Percentiles rank a stretch among this genome's conserved stretches.
Conservation (phyloP, 1,140 invertebrate genomes). For the Meloidogyne floridensis region DNA sequence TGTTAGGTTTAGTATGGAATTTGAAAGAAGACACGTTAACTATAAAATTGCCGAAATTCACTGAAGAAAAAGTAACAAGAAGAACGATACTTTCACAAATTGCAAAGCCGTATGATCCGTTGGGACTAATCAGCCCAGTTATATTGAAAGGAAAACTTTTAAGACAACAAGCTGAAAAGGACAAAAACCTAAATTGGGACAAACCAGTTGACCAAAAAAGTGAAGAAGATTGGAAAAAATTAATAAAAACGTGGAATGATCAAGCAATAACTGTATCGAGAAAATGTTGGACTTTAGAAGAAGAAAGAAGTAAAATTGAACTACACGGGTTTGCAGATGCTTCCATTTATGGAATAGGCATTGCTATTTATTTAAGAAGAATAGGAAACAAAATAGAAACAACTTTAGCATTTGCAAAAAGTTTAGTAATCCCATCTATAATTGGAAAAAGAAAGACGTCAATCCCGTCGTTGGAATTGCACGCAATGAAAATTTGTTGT, state of each 20-base stretch:
- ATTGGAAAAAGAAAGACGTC: slow-evolving; percentile 75
- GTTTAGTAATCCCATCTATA: not conserved
- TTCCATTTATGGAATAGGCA: not conserved
- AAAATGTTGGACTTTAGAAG: not conserved
- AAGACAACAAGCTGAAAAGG: slow-evolving; percentile 2
- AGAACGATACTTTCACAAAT: slow-evolving; percentile 7
- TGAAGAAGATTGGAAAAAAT: slow-evolving; percentile 7
- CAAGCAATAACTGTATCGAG: not conserved
- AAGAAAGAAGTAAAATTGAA: not conserved
- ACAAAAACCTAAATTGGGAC: slow-evolving; percentile 1
- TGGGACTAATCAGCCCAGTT: not conserved
- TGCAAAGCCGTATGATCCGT: not conserved
- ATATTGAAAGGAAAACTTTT: slow-evolving; percentile 8
- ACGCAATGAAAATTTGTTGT: slow-evolving; percentile 78
- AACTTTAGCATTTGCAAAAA: not conserved
- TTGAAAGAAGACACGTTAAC: not conserved
- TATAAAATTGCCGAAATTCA: not conserved
- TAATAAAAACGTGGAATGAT: not conserved
- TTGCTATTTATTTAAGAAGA: not conserved
- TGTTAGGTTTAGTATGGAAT: slow-evolving; percentile 14
- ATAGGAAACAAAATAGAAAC: not conserved
- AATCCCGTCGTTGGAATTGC: slow-evolving; percentile 82
- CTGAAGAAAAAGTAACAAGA: not conserved
- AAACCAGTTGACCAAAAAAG: not conserved
- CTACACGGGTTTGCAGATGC: not conserved